Conservation (phyloP, 1,140 invertebrate species). For the Heliothis subflexa region DNA sequence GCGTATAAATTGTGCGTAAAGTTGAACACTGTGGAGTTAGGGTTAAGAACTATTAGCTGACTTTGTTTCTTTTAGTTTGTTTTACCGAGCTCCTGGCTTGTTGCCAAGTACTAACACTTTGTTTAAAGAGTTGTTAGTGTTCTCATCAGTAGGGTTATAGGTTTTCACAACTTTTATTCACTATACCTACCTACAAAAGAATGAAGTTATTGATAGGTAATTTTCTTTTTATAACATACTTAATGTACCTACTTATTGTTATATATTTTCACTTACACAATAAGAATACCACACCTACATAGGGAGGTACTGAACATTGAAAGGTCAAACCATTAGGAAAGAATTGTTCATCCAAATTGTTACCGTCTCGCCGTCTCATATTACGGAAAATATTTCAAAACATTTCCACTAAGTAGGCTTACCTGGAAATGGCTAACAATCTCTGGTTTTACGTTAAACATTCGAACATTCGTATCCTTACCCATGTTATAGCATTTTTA, state of each 20-base stretch:
- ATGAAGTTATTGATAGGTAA: too few species aligned
- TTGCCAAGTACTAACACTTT: constrained; percentile 10
- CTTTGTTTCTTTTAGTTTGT: constrained; percentile 26
- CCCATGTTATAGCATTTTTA: constrained; percentile 27
- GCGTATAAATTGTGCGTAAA: constrained; percentile 32
- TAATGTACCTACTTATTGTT: not conserved
- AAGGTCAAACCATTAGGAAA: constrained; percentile 17
- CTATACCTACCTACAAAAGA: not conserved
- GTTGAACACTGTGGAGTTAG: constrained; percentile 21
- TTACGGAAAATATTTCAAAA: constrained; percentile 20
- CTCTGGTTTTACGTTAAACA: constrained; percentile 18
- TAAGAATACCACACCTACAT: not conserved
- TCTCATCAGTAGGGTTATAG: not conserved
- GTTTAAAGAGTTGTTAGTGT: constrained; percentile 7
- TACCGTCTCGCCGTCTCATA: not conserved
- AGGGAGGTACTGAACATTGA: not conserved
- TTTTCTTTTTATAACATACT: too few species aligned
- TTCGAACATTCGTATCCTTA: constrained; percentile 26
- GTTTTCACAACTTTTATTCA: not conserved
- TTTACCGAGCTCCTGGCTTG: not conserved
- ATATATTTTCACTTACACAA: not conserved
- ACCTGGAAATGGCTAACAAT: not conserved
- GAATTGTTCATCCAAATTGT: constrained; percentile 15
- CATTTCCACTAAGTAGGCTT: constrained; percentile 1
- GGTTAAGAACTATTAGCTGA: not conserved